phyloP scores from a whole-genome alignment of 2,888 invertebrate genomes.

The Pyrochroa serraticornis region DNA sequence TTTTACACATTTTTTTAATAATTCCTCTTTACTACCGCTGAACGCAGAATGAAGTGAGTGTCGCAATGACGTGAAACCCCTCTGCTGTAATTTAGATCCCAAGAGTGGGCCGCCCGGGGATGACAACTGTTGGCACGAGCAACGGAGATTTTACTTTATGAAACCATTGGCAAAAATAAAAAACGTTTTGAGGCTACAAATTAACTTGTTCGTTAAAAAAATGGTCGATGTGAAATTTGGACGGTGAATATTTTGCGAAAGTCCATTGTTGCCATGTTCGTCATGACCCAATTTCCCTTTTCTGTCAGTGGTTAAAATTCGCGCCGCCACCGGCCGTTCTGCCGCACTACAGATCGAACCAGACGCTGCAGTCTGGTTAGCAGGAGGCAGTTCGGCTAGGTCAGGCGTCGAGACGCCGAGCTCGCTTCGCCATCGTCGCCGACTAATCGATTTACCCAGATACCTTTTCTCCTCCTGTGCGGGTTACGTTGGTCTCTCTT shows the following conservation, averaged over 20 bases:
- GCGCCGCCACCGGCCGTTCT: constrained; percentile 28
- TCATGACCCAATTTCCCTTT: constrained; percentile 24
- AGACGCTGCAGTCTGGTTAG: constrained; percentile 39
- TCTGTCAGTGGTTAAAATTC: constrained; percentile 25
- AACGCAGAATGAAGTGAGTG: too few species aligned
- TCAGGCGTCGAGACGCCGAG: constrained; percentile 43
- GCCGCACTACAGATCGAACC: constrained; percentile 31
- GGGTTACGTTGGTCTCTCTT: neutral
- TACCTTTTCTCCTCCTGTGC: constrained; percentile 1
- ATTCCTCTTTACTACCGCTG: too few species aligned
- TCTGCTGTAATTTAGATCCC: too few species aligned
- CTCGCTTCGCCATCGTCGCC: constrained; percentile 24
- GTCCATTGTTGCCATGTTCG: neutral
- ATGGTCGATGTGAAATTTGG: too few species aligned
- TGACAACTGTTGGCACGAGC: too few species aligned
- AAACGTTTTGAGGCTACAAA: neutral
- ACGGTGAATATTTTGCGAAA: neutral
- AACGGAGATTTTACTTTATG: too few species aligned
- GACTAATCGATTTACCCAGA: constrained; percentile 31
- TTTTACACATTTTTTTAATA: too few species aligned
- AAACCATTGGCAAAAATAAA: neutral
- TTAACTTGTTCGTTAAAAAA: too few species aligned
- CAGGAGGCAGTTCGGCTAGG: constrained; percentile 35
- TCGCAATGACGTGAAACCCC: too few species aligned
- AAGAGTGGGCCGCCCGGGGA: too few species aligned